Conservation (phyloP, 2,113 vertebrate species). For the Irena cyanogastra region DNA sequence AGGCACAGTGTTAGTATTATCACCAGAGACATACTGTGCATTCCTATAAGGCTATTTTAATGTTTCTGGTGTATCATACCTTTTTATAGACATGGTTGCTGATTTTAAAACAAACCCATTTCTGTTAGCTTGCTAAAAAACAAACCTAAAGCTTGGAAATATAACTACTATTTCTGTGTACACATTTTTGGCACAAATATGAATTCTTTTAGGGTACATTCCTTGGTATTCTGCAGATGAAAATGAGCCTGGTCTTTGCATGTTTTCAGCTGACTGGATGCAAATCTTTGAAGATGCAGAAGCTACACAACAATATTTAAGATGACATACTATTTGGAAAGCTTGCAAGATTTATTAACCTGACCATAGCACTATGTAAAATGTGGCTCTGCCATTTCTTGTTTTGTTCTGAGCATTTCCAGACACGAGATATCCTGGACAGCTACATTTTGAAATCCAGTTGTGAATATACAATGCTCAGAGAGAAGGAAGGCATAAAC, state of each 20-base stretch:
- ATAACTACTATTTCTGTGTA: neutral
- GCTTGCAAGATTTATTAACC: slow-evolving; percentile 4
- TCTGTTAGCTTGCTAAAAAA: neutral
- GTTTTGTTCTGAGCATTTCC: neutral
- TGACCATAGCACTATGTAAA: neutral
- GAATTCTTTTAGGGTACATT: neutral
- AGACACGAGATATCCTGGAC: neutral
- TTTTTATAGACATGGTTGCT: neutral
- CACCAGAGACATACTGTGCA: neutral
- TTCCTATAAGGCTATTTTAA: neutral
- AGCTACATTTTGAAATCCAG: neutral
- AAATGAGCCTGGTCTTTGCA: neutral
- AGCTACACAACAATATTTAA: neutral
- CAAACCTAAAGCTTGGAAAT: neutral
- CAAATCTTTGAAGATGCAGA: neutral
- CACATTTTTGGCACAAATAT: neutral
- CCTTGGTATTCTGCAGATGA: neutral
- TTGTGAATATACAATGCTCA: neutral
- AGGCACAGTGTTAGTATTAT: neutral
- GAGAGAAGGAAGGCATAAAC: neutral
- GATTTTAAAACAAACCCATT: neutral
- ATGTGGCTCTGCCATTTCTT: neutral
- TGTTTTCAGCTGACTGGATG: neutral
- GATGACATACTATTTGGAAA: neutral
- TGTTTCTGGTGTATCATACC: neutral